Conservation (phyloP, 2,888 invertebrate species). For the Polymixis flavicincta region DNA sequence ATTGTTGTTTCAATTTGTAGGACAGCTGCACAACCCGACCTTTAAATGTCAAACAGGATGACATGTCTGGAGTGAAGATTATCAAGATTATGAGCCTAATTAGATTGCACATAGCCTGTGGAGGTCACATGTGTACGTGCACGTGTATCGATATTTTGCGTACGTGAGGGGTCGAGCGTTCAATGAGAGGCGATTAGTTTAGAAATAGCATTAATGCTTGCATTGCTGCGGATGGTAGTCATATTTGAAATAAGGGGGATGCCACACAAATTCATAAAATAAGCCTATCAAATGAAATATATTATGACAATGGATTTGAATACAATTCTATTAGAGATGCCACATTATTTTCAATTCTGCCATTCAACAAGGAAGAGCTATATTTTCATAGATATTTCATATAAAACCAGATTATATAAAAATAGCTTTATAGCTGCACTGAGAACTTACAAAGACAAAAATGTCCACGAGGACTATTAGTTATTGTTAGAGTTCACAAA, state of each 20-base stretch:
- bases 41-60: conserved; percentile 63
- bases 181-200: conserved; percentile 68
- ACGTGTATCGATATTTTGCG: conserved; percentile 70
- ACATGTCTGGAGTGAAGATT: conserved; percentile 58
- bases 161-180: conserved; percentile 74
- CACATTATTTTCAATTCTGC: background rate
- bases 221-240: conserved; percentile 1
- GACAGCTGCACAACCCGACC: conserved; percentile 55
- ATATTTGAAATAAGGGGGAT: conserved; percentile 9
- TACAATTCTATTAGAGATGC: background rate
- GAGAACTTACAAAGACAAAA: background rate
- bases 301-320: background rate
- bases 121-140: conserved; percentile 68
- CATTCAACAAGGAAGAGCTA: background rate
- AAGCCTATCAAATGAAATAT: background rate
- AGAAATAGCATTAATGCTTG: conserved; percentile 44
- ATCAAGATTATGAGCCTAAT: conserved; percentile 69
- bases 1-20: conserved; percentile 33
- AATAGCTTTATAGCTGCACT: background rate
- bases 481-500: conserved; percentile 40
- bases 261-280: background rate
- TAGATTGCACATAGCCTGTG: conserved; percentile 69
- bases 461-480: conserved; percentile 3
- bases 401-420: background rate
- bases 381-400: background rate